phyloP scores from a whole-genome alignment of 2,797 vertebrate species.

The Silurus lanzhouensis region DNA sequence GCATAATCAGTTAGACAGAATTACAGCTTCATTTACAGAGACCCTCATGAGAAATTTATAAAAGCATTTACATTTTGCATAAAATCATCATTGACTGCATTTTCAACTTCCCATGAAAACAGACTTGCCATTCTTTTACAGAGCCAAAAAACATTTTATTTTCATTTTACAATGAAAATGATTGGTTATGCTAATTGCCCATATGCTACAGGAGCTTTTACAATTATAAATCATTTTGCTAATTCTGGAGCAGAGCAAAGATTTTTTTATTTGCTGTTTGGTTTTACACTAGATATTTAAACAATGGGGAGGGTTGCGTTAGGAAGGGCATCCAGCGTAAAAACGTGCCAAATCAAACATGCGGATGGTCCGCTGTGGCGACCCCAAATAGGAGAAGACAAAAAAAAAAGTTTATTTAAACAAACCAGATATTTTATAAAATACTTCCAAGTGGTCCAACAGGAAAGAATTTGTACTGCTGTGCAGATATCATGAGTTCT shows the following conservation, averaged over 20 bases:
- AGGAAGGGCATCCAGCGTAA: too few species aligned
- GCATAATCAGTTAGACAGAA: neutral
- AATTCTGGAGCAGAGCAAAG: neutral
- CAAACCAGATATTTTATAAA: neutral
- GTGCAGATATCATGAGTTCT: neutral
- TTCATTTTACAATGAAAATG: neutral
- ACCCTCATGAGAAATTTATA: neutral
- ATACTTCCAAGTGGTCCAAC: neutral
- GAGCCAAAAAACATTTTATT: neutral
- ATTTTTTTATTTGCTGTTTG: neutral
- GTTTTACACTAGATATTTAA: neutral
- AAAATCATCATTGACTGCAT: neutral
- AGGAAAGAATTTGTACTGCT: neutral
- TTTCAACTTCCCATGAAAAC: neutral
- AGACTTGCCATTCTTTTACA: neutral
- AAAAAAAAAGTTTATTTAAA: too few species aligned
- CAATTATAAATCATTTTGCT: neutral
- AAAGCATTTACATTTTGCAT: neutral
- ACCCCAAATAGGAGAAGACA: too few species aligned
- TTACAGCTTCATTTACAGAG: neutral
- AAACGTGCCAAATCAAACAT: too few species aligned
- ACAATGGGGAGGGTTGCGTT: too few species aligned
- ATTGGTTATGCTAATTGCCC: neutral
- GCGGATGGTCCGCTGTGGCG: too few species aligned
- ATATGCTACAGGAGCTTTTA: neutral